Conservation (phyloP, 2,888 invertebrate species). For the Watsonalla cultraria region DNA sequence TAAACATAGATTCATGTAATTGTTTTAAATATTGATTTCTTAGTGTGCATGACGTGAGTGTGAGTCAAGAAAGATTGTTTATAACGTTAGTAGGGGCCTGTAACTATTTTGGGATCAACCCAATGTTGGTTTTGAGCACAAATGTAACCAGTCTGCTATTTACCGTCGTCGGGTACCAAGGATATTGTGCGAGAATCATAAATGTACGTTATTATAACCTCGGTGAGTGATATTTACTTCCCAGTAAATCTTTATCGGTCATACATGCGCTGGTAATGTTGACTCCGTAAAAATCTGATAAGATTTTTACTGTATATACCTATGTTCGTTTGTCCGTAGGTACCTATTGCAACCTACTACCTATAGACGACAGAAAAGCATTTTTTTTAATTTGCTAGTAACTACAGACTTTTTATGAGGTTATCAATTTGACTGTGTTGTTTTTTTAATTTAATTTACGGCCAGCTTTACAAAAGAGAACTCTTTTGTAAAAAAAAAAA, state of each 20-base stretch:
- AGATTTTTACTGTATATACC: conserved; percentile 17
- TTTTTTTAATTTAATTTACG: no score
- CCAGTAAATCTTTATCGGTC: conserved; percentile 45
- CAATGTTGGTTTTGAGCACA: conserved; percentile 63
- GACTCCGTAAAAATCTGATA: conserved; percentile 36
- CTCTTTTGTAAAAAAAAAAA: no score
- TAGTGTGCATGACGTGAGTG: conserved; percentile 46
- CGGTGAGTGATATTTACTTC: conserved; percentile 8
- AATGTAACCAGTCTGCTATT: conserved; percentile 46
- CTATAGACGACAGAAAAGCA: neutral
- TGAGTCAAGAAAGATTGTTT: conserved; percentile 56
- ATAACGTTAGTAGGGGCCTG: conserved; percentile 74
- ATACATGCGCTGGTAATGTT: conserved; percentile 45
- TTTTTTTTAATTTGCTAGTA: conserved; percentile 1
- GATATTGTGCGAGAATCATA: conserved; percentile 8
- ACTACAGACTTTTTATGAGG: no score
- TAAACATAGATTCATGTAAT: conserved; percentile 33
- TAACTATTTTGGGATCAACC: conserved; percentile 73
- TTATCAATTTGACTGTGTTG: no score
- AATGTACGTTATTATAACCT: neutral
- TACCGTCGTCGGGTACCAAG: conserved; percentile 26
- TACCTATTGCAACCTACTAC: neutral
- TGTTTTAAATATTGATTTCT: conserved; percentile 69
- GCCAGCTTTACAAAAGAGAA: no score
- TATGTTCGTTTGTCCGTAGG: neutral